Evolutionary conservation across 2,888 invertebrate genomes (phyloP).

Genomic region (Apotomis turbidana): DNA sequence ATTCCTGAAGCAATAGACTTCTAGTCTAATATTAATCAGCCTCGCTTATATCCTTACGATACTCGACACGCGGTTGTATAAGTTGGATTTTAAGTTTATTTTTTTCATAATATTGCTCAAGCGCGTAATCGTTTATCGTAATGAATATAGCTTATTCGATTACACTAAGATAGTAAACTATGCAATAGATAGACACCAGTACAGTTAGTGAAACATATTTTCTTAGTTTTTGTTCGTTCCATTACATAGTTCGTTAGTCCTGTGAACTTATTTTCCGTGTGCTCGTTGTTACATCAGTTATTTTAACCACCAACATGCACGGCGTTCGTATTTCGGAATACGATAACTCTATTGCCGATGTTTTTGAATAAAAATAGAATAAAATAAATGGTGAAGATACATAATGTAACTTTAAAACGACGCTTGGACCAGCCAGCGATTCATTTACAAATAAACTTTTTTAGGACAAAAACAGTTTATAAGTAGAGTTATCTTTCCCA

Average conservation of each 20-base stretch:
- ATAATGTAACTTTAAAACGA: constrained; percentile 20
- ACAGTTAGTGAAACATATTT: not conserved
- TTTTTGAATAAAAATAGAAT: not conserved
- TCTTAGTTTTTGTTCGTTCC: constrained; percentile 1
- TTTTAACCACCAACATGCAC: constrained; percentile 1
- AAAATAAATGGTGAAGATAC: constrained; percentile 10
- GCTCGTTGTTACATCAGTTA: not conserved
- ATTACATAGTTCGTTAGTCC: constrained; percentile 3
- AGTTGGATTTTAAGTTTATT: not conserved
- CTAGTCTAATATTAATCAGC: constrained; percentile 41
- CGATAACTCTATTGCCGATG: constrained; percentile 25
- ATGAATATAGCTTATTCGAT: constrained; percentile 23
- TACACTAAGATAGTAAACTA: constrained; percentile 24
- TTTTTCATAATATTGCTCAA: not conserved
- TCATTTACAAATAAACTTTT: constrained; percentile 7
- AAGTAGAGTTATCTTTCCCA: constrained; percentile 16
- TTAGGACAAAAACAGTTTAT: not conserved
- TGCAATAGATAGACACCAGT: constrained; percentile 6
- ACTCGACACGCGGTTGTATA: constrained; percentile 16
- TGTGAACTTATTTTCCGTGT: constrained; percentile 10
- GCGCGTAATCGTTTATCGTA: constrained; percentile 26
- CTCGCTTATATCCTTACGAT: constrained; percentile 37
- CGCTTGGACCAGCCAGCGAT: constrained; percentile 35
- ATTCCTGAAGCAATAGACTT: constrained; percentile 40
- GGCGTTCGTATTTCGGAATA: constrained; percentile 7